Evolutionary conservation across 2,797 vertebrate species (phyloP).

Genomic region (Stomatorhinus walkeri): DNA sequence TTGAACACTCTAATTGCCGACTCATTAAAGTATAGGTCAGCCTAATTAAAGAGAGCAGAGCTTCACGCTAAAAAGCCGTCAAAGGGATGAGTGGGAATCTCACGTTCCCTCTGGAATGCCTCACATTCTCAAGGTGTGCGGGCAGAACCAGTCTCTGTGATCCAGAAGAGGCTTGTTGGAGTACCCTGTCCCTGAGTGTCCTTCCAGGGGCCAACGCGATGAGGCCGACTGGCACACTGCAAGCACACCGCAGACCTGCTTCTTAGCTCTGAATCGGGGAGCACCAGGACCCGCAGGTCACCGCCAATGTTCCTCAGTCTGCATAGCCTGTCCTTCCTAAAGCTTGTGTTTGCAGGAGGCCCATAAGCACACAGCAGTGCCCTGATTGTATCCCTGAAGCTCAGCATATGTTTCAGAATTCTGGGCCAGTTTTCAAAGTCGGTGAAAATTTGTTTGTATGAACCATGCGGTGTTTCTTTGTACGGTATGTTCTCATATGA

Average conservation of each 20-base stretch:
- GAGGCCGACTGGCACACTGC: background rate
- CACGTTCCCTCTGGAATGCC: conserved; percentile 5
- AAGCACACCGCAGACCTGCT: background rate
- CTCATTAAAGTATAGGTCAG: conserved; percentile 61
- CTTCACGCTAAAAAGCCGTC: conserved; percentile 53
- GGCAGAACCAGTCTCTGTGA: background rate
- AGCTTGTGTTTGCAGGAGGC: background rate
- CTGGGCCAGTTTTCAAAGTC: background rate
- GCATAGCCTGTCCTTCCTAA: background rate
- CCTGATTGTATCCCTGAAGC: background rate
- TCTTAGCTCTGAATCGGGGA: background rate
- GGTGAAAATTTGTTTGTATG: background rate
- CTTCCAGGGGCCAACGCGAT: background rate
- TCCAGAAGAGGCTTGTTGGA: background rate
- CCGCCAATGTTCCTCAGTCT: background rate
- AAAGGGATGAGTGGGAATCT: conserved; percentile 56
- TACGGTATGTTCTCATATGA: background rate
- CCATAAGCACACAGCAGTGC: background rate
- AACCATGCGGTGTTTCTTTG: background rate
- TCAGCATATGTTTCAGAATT: background rate
- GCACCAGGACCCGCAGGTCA: background rate
- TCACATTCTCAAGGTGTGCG: background rate
- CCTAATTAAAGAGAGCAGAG: conserved; percentile 59
- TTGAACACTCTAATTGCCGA: conserved; percentile 32
- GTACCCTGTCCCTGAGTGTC: background rate